Percentiles rank a stretch among this genome's conserved stretches.
Evolutionary conservation across 2,888 invertebrate genomes (phyloP).

Genomic region (Leucozona laternaria): DNA sequence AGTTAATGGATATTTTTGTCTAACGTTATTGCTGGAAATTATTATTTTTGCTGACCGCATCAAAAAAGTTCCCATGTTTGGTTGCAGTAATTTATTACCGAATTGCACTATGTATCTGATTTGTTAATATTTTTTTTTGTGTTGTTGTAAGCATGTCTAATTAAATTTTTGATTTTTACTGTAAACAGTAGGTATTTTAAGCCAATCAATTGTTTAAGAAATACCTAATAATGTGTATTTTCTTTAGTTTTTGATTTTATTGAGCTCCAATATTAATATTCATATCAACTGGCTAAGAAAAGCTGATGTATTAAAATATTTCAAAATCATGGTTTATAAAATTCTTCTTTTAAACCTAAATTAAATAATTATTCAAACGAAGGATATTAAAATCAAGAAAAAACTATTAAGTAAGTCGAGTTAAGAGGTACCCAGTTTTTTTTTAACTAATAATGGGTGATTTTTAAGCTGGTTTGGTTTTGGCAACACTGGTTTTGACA

Average conservation of each 20-base stretch:
- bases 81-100: slow-evolving; percentile 44
- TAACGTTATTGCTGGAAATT: slow-evolving; percentile 68
- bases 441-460: too few relatives aligned
- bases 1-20: slow-evolving; percentile 65
- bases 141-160: slow-evolving; percentile 20
- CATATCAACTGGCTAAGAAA: background rate
- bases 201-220: background rate
- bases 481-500: too few relatives aligned
- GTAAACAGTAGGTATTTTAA: slow-evolving; percentile 3
- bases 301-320: background rate
- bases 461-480: too few relatives aligned
- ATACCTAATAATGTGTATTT: background rate
- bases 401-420: too few relatives aligned
- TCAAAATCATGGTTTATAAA: background rate
- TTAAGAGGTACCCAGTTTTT: too few relatives aligned
- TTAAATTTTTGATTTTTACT: background rate
- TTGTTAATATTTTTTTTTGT: slow-evolving; percentile 32
- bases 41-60: slow-evolving; percentile 63
- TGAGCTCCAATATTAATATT: background rate
- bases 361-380: too few relatives aligned
- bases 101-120: slow-evolving; percentile 55
- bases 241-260: background rate
- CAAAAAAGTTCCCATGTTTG: slow-evolving; percentile 66
- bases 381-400: too few relatives aligned
- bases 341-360: too few relatives aligned